phyloP scores from a whole-genome alignment of 2,797 vertebrate genomes.

The Mastacembelus armatus region DNA sequence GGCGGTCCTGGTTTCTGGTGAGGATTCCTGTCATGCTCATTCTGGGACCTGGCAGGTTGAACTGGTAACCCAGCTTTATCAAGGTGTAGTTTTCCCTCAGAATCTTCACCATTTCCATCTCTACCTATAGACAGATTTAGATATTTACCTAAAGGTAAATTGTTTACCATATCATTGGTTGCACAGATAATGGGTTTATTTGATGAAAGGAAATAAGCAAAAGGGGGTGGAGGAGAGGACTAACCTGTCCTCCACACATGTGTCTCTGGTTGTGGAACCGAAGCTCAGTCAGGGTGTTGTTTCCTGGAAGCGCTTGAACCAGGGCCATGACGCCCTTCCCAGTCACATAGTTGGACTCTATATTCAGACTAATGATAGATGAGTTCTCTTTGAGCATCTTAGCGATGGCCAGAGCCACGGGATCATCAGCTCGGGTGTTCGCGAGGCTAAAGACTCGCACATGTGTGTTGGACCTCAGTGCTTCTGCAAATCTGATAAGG shows the following conservation, averaged over 20 bases:
- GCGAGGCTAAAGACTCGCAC: slow-evolving; percentile 92
- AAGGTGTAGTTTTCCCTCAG: slow-evolving; percentile 92
- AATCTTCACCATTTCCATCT: slow-evolving; percentile 98
- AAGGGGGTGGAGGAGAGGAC: neutral
- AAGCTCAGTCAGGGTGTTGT: slow-evolving; percentile 90
- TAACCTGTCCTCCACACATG: slow-evolving; percentile 82
- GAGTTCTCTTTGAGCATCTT: slow-evolving; percentile 91
- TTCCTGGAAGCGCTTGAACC: slow-evolving; percentile 89
- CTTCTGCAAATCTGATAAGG: slow-evolving; percentile 90
- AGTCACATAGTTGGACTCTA: slow-evolving; percentile 97
- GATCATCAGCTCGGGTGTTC: slow-evolving; percentile 93
- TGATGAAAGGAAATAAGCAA: neutral
- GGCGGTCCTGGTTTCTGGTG: slow-evolving; percentile 96
- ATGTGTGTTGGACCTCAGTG: slow-evolving; percentile 88
- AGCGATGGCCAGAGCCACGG: slow-evolving; percentile 88
- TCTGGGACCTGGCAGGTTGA: slow-evolving; percentile 94
- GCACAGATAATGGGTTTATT: neutral
- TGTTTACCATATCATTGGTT: neutral
- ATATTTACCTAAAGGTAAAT: neutral
- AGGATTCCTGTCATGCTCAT: slow-evolving; percentile 97
- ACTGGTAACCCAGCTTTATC: slow-evolving; percentile 96
- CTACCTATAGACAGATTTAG: slow-evolving; percentile 82
- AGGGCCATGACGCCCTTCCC: slow-evolving; percentile 94
- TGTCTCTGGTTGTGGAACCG: slow-evolving; percentile 97
- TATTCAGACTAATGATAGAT: slow-evolving; percentile 90